Evolutionary conservation across 2,888 invertebrate species (phyloP).

Genomic region (Dolichopus griseipennis): DNA sequence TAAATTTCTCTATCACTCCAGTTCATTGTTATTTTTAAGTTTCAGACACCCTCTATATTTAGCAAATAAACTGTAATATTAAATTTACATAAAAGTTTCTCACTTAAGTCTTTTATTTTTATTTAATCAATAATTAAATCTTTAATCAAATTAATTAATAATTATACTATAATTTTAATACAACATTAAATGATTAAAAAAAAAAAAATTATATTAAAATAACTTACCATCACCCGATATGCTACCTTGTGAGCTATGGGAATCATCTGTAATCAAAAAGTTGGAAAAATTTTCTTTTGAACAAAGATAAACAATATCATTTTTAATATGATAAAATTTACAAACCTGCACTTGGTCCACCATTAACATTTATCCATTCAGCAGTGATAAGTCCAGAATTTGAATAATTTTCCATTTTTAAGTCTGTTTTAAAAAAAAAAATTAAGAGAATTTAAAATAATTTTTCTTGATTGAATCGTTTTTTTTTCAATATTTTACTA

Average conservation of each 20-base stretch:
- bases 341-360: slow-evolving; percentile 32
- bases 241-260: slow-evolving; percentile 41
- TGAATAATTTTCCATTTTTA: slow-evolving; percentile 32
- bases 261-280: slow-evolving; percentile 33
- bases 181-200: too few relatives aligned
- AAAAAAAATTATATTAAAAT: too few relatives aligned
- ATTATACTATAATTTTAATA: too few relatives aligned
- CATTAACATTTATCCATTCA: slow-evolving; percentile 37
- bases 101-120: too few relatives aligned
- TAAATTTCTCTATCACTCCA: too few relatives aligned
- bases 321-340: not conserved
- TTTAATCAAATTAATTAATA: not conserved
- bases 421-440: slow-evolving; percentile 16
- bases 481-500: too few relatives aligned
- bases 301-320: too few relatives aligned
- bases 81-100: too few relatives aligned
- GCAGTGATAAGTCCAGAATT: slow-evolving; percentile 26
- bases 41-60: too few relatives aligned
- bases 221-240: slow-evolving; percentile 42
- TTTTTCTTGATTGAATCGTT: not conserved
- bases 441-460: not conserved
- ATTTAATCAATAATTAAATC: too few relatives aligned
- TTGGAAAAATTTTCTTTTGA: slow-evolving; percentile 1
- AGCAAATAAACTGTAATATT: too few relatives aligned
- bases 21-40: too few relatives aligned